phyloP scores from a whole-genome alignment of 23 tunicate genomes.

The Styela clava region DNA sequence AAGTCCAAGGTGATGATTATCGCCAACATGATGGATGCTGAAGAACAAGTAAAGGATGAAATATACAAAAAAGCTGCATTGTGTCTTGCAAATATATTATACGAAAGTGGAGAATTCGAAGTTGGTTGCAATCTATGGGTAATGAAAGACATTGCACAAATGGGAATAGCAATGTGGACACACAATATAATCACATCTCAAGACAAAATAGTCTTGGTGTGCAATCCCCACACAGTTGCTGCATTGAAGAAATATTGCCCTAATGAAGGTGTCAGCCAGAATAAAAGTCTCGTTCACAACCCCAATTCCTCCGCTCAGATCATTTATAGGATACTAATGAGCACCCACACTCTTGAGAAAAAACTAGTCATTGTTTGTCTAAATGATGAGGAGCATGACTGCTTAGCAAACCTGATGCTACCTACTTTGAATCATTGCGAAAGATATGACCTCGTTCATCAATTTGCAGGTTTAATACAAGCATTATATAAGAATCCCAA shows the following conservation, averaged over 20 bases:
- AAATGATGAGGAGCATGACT: background rate
- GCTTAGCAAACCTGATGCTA: background rate
- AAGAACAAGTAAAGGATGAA: background rate
- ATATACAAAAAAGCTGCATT: constrained; percentile 14
- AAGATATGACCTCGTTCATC: background rate
- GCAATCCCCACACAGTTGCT: background rate
- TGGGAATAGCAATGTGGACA: constrained; percentile 23
- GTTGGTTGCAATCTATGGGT: constrained; percentile 26
- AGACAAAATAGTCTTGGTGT: constrained; percentile 2
- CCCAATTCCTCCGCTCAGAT: constrained; percentile 9
- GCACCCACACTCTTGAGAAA: background rate
- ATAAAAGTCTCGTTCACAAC: background rate
- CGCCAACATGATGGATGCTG: background rate
- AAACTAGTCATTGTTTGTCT: constrained; percentile 14
- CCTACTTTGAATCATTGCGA: background rate
- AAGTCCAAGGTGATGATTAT: background rate
- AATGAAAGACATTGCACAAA: background rate
- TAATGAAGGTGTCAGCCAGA: background rate
- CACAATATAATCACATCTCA: constrained; percentile 2
- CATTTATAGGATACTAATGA: background rate
- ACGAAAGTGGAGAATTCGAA: background rate
- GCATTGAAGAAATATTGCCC: background rate
- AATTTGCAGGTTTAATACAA: background rate
- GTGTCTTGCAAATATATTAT: constrained; percentile 7
- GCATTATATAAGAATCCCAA: background rate